Evolutionary conservation across 2,797 vertebrate species (phyloP).

Genomic region (Pampus argenteus): DNA sequence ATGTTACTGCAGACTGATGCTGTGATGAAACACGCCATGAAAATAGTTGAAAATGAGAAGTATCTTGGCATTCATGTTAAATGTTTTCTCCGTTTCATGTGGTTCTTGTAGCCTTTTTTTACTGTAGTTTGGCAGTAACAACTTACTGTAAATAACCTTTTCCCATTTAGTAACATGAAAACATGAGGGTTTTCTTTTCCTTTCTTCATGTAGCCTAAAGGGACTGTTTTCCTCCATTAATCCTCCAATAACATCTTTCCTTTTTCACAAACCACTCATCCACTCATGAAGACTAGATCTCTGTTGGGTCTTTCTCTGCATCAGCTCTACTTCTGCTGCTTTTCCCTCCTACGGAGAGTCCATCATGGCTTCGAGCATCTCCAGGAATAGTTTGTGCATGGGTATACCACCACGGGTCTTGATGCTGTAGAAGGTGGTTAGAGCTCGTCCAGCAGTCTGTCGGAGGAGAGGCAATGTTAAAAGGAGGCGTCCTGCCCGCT

Average conservation of each 20-base stretch:
- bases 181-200: slow-evolving; percentile 51
- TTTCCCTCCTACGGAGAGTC: slow-evolving; percentile 86
- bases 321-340: slow-evolving; percentile 29
- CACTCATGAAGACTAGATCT: slow-evolving; percentile 51
- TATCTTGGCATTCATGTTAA: slow-evolving; percentile 53
- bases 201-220: slow-evolving; percentile 53
- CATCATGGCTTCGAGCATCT: slow-evolving; percentile 98
- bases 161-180: slow-evolving; percentile 41
- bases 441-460: slow-evolving; percentile 92
- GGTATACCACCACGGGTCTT: slow-evolving; percentile 93
- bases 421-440: slow-evolving; percentile 94
- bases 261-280: slow-evolving; percentile 63
- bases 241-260: slow-evolving; percentile 62
- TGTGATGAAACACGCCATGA: slow-evolving; percentile 55
- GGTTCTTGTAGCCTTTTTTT: slow-evolving; percentile 54
- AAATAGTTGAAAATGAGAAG: slow-evolving; percentile 37
- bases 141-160: slow-evolving; percentile 46
- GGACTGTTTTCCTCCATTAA: slow-evolving; percentile 49
- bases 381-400: slow-evolving; percentile 97
- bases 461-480: slow-evolving; percentile 92
- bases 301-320: slow-evolving; percentile 44
- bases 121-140: slow-evolving; percentile 65
- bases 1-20: slow-evolving; percentile 56
- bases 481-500: slow-evolving; percentile 90
- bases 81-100: slow-evolving; percentile 33